These are phyloP conservation scores for Hirundichthys speculiger DNA, from an alignment of 2,113 vertebrate species.

Conservation along the genomic window DNA sequence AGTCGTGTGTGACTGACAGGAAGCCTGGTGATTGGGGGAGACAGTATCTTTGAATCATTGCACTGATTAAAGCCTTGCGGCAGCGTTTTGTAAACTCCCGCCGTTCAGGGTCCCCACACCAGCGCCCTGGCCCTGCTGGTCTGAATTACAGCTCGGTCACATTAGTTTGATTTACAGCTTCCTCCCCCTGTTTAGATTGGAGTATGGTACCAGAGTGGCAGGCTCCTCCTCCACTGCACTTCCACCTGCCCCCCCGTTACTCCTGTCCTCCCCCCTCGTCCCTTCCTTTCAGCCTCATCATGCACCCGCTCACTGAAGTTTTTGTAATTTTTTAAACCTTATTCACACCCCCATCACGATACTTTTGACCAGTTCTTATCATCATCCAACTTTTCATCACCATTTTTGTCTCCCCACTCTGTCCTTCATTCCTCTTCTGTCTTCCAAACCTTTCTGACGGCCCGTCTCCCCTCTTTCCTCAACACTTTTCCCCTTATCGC, in stretches of 20 bases:
- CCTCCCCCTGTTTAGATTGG: constrained; percentile 82
- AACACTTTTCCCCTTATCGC: not conserved
- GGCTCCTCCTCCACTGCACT: constrained; percentile 37
- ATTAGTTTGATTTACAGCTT: constrained; percentile 85
- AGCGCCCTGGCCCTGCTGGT: constrained; percentile 77
- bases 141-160: constrained; percentile 79
- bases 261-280: not conserved
- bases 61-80: constrained; percentile 80
- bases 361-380: too few relatives aligned
- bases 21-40: constrained; percentile 80
- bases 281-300: too few relatives aligned
- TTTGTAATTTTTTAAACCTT: not conserved
- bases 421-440: not conserved
- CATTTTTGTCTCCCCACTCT: too few relatives aligned
- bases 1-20: constrained; percentile 81
- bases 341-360: constrained; percentile 4
- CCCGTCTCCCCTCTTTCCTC: not conserved
- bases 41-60: constrained; percentile 76
- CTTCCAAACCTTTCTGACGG: not conserved
- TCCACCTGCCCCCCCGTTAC: constrained; percentile 46
- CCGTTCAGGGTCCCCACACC: constrained; percentile 59
- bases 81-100: constrained; percentile 73
- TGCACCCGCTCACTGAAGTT: too few relatives aligned
- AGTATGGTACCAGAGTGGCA: constrained; percentile 56
- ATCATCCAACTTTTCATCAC: too few relatives aligned